Evolutionary conservation across 2,113 vertebrate genomes (phyloP).

Genomic region (Mus spicilegus): DNA sequence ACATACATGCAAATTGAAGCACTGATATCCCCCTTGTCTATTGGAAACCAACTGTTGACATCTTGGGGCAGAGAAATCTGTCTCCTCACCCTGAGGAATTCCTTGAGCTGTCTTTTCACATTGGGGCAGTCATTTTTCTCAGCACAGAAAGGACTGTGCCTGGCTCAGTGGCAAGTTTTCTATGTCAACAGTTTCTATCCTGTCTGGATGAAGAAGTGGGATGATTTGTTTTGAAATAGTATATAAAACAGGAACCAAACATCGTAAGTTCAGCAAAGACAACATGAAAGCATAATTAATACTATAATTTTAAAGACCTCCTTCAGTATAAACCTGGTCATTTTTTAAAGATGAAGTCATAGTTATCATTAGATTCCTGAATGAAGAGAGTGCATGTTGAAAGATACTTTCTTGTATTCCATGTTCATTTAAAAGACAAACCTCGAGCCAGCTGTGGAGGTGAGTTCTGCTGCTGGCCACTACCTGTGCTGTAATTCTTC

Average conservation of each 20-base stretch:
- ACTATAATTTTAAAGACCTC: background rate
- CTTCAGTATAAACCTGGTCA: background rate
- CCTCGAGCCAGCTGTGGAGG: no score
- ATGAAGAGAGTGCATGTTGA: background rate
- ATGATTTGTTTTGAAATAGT: background rate
- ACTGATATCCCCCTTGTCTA: background rate
- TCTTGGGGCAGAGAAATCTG: background rate
- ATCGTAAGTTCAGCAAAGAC: background rate
- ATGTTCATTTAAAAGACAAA: background rate
- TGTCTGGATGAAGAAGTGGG: background rate
- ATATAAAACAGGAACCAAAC: constrained; percentile 4
- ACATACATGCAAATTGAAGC: background rate
- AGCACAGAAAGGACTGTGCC: background rate
- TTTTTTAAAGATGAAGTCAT: background rate
- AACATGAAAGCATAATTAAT: background rate
- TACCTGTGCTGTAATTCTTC: background rate
- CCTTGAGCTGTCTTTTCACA: background rate
- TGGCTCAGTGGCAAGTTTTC: background rate
- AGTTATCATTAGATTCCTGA: background rate
- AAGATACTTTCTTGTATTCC: no score
- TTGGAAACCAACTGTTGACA: background rate
- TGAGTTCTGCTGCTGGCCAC: background rate
- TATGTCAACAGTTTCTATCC: rapidly evolving
- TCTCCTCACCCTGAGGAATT: background rate
- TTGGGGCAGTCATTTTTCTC: background rate